Base-by-base conservation (phyloP, 1,140 invertebrate genomes). In the Eurosta solidaginis region DNA sequence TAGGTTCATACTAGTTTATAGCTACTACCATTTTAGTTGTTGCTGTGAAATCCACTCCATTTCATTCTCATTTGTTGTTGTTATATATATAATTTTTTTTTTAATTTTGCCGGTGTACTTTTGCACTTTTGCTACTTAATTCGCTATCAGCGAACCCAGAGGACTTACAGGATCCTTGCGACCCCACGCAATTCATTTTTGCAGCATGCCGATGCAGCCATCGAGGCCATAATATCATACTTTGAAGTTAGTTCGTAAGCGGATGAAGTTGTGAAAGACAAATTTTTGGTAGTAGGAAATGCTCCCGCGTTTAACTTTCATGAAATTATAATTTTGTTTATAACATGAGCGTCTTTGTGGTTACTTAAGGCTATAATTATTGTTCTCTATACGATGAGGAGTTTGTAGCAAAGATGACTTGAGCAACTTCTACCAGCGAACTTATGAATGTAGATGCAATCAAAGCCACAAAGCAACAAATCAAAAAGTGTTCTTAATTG, bases 251-350 rank as follows among this genome's bases (percentile, higher is more conserved):
- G 59, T 68, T 68, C 40, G 33, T 68, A 68, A 68, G 59, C 59
- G 59, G 59, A 68, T 68, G 76, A 54, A 25, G 42, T 47, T 76
- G 45, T 22, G 36, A 79, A 74, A n/a, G 9, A 20, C 14, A 80
- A 74, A 29, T 36, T 40, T 59, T 76, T 77, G 74, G 33, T 45
- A 73, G 82, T 77, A 75, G 81, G 79, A 75, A 81, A 82, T 81
- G 85, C 82, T 85, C 83, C 83, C 84, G 83, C 83, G 84, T 85
- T 85, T 85, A 85, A 85, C 83, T 85, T 85, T 85, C 83, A 85
- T 85, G 84, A 85, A 85, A 85, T 85, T 85, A 85, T 85, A 85
- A 85, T 85, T 85, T 85, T 84, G 82, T 85, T 84, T 85, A 82
- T 85, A 84, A 84, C 85, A 82, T 81, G 82, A 85, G 83, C 82